Conservation (phyloP, 2,888 invertebrate species). For the Caradrina kadenii region DNA sequence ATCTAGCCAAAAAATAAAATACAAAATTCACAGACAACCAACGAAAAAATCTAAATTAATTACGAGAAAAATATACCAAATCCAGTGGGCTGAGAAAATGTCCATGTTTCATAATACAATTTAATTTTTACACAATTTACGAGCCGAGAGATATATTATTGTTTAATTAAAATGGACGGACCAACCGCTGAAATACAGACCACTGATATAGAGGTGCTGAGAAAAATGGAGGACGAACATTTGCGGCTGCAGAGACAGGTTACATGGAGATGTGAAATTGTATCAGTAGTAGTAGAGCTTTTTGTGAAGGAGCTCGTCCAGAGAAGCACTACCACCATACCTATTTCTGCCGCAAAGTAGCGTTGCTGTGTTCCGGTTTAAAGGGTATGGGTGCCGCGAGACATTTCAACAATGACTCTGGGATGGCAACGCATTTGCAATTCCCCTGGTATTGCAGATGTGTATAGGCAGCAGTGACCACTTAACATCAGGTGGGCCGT, state of each 20-base stretch:
- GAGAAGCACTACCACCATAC: too few relatives aligned
- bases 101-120: conserved; percentile 30
- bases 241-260: conserved; percentile 84
- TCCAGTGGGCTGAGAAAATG: conserved; percentile 54
- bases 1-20: too few relatives aligned
- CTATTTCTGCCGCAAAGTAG: too few relatives aligned
- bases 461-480: too few relatives aligned
- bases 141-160: conserved; percentile 35
- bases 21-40: neutral
- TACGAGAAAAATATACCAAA: conserved; percentile 21
- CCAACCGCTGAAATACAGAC: conserved; percentile 47
- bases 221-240: conserved; percentile 86
- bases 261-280: neutral
- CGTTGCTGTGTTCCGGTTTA: too few relatives aligned
- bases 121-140: conserved; percentile 56
- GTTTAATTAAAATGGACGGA: conserved; percentile 64
- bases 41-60: conserved; percentile 19
- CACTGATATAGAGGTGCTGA: conserved; percentile 76
- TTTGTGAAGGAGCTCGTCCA: too few relatives aligned
- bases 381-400: too few relatives aligned
- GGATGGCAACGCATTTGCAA: too few relatives aligned
- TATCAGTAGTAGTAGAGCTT: neutral
- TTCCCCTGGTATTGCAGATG: too few relatives aligned
- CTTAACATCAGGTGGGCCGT: too few relatives aligned
- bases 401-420: too few relatives aligned